Base-by-base conservation (phyloP, 2,888 invertebrate genomes). In the Luffia ferchaultella region DNA sequence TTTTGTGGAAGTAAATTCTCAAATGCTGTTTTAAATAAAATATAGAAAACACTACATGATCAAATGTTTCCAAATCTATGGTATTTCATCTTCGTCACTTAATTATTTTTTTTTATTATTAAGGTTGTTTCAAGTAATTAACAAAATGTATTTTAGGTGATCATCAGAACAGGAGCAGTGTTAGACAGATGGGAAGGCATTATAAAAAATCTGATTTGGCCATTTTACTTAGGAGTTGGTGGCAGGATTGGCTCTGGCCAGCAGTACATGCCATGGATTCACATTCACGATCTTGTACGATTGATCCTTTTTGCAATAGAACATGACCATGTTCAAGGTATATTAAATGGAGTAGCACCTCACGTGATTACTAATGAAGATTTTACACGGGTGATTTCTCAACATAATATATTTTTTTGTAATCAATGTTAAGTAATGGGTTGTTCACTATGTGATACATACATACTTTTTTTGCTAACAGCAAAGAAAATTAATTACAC, bases 211-310 rank as follows among this genome's bases (percentile, higher is more conserved):
- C 86, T 96, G 66, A 92, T 90, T 68, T 61, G 91, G 48, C 96
- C 96, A 7, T 97, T 96, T 70, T 93, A 83, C 61, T 73, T 96
- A 12, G 93, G 96, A 0, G 60, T 95, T 0, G 97, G 97, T 12
- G 97, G 97, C 0, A 91, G 90, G 1, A 86, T 96, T 50, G 94
- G 92, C 3, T 83, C 79, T 45, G 98, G 98, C 0, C 84, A 87
- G 50, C 98, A 98, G 67, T 92, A 85, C 63, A 85, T 98, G 67
- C 97, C 98, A 0, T 98, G 98, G 98, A 96, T 98, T 65, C 97
- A 98, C 65, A 84, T 97, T 18, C 83, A 89, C 44, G 98, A 98
- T 73, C 70, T 88, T 1, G 75, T 77, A n/a, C 80, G 89, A 52
- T 79, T 98, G 17, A 91, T 97, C 60, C 63, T 88, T 1, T 90